Evolutionary conservation across 1,140 invertebrate genomes (phyloP), one percentile per base, ranked within the genome.

Genomic region (Megalonaias nervosa): DNA sequence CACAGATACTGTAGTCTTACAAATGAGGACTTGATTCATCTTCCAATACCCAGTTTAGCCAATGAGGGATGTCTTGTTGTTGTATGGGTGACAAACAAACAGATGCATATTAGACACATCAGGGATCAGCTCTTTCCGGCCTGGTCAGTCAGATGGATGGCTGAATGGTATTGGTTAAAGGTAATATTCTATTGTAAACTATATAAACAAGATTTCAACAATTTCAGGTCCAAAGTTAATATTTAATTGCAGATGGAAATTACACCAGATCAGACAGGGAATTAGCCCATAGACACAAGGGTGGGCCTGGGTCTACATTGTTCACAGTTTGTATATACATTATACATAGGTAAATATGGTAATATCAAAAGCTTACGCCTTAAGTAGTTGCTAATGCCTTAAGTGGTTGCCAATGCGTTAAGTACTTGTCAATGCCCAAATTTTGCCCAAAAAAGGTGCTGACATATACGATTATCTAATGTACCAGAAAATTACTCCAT

Each of bases 121-220:
- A 93, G 93, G 86, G 89, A 94, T 23, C 84, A 93, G 15, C 93
- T 97, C 71, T 95, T 98, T 88, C 93, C 94, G 1, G 85, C 90
- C 21, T 98, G 97, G 96, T 92, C 93, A 15, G 89, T 98, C 0
- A 89, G 92, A 55, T 93, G 94, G 86, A 79, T 94, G 67, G 93
- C 94, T 13, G 95, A 93, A 79, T 96, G 96, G 94, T 95, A 94
- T 85, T 98, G 97, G 97, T 85, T 98, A 48, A 98, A 98, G 92
- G 94, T 95, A 90, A 88, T 67, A 48, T 59, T 55, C 12, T 61
- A n/a, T 23, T 61, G 6, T 61, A 61, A 23, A n/a, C 21, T 61
- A 1, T 19, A 15, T 61, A n/a, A 23, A 23, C 19, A n/a, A 23
- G 60, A 23, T 19, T 19, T 61, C 11, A 23, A 61, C 6, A 23